Evolutionary conservation across 2,797 vertebrate species (phyloP), one percentile per base, ranked within the genome.

Genomic region (Chloroceryle inda): DNA sequence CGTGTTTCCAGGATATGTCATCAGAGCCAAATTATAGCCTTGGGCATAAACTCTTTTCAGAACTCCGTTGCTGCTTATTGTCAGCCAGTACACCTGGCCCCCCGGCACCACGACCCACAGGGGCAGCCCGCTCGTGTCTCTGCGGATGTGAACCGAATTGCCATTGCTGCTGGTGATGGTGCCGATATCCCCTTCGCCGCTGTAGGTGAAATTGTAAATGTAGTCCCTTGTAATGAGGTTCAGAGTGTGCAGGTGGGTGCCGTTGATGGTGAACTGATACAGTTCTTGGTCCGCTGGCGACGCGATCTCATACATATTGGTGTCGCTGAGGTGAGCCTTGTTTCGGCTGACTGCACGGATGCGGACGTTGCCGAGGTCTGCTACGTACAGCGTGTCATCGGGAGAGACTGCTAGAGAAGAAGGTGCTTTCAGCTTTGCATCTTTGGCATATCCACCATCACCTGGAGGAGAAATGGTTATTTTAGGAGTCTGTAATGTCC

Each of bases 11-110:
- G 99, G 99, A 94, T 99, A 99, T 9, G 99, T 99, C 98, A 99
- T 99, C 94, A 99, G 98, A 90, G 99, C 99, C 80, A 99, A 97
- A 97, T 99, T 99, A 95, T 99, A 99, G 96, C 99, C 99, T 97
- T 99, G 99, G 94, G 99, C 99, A 33, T 99, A 99, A 33, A 99
- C 99, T 94, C 99, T 99, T 94, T 99, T 99, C 59, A 99, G 98
- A 79, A 99, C 99, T 9, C 99, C 99, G 4, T 99, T 99, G 98
- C 98, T 99, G 98, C 99, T 99, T 94, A 99, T 99, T 63, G 99
- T 99, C 93, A 99, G 97, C 99, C 99, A 99, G 97, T 99, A 99
- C 77, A 99, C 99, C 96, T 99, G 99, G 49, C 99, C 99, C 0
- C 99, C 99, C 2, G 99, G 99, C 92, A 99, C 98, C 35, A 99